A percentile compares a stretch with the other conserved stretches of the same genome.
Conservation (phyloP, 2,113 vertebrate genomes). For the Butastur rufipennis region DNA sequence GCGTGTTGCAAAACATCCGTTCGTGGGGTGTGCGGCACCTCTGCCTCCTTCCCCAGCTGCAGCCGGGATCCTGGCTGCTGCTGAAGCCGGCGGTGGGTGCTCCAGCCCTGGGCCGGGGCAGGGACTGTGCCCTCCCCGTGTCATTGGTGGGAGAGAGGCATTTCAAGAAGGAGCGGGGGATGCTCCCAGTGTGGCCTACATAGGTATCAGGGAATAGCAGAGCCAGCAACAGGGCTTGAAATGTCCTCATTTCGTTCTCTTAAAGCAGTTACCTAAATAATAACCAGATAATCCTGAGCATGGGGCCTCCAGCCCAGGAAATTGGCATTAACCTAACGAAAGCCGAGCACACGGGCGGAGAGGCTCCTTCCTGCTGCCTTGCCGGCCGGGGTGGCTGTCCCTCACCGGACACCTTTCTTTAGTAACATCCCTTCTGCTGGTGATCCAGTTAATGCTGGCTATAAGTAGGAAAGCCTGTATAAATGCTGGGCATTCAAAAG, state of each 20-base stretch:
- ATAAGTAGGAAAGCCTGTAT: neutral
- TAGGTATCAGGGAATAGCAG: neutral
- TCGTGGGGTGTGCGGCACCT: accelerated
- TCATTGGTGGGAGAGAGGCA: accelerated
- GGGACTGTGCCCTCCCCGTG: neutral
- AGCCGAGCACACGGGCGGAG: neutral
- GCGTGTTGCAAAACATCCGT: neutral
- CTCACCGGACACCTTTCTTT: neutral
- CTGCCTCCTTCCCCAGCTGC: neutral
- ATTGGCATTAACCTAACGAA: neutral
- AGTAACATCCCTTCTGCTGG: neutral
- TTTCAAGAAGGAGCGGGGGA: neutral
- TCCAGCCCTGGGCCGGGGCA: neutral
- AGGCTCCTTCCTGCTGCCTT: neutral
- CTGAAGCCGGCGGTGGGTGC: accelerated
- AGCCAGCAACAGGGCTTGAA: neutral
- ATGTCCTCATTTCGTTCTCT: neutral
- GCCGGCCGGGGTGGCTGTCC: neutral
- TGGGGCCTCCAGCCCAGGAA: neutral
- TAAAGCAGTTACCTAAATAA: conserved; percentile 2
- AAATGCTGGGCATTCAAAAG: neutral
- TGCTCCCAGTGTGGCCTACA: neutral
- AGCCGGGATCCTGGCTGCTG: accelerated
- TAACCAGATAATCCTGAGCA: neutral
- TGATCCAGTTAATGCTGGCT: neutral